Evolutionary conservation across 2,113 vertebrate genomes (phyloP), one percentile per base, ranked within the genome.

Genomic region (Cricetomys ansorgei): DNA sequence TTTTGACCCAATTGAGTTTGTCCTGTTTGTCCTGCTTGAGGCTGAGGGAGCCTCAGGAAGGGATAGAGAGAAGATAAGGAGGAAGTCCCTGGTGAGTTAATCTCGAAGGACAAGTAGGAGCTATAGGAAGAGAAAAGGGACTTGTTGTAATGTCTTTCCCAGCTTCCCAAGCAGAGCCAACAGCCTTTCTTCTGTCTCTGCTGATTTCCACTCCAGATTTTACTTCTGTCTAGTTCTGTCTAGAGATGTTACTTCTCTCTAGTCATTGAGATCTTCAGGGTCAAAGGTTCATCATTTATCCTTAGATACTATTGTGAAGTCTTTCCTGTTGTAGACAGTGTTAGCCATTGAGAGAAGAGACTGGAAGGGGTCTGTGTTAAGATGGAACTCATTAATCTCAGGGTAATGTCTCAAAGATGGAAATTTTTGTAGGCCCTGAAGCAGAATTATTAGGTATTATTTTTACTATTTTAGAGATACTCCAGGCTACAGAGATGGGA

Each of bases 181-280:
- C 29, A 83, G 40, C 25, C 21, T 29, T 83, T 25, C 53, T 81
- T n/a, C 53, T 40, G 37, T 59, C 59, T 13, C n/a, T 55, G 69
- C 77, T 85, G 65, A 53, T 21, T 53, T 57, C 31, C 45, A 31
- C 70, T 37, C 50, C 5, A 93, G 50, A 73, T 16, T 91, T 90
- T 37, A n/a, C n/a, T n/a, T n/a, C n/a, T n/a, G n/a, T n/a, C n/a
- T n/a, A n/a, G n/a, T n/a, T n/a, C n/a, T n/a, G n/a, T n/a, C n/a
- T n/a, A 34, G 77, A 87, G 17, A 43, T 50, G 62, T 12, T 90
- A 53, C 86, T 96, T 73, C 89, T 88, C 31, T 85, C 62, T 67
- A 88, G 73, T 45, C 34, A 80, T 85, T 40, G 79, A 88, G 43
- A 59, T 84, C 65, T 70, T 91, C 57, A 70, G 37, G 76, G 55